A percentile compares a stretch with the other conserved stretches of the same genome.
Conservation (phyloP, 2,888 invertebrate species). For the Coleophora deauratella region DNA sequence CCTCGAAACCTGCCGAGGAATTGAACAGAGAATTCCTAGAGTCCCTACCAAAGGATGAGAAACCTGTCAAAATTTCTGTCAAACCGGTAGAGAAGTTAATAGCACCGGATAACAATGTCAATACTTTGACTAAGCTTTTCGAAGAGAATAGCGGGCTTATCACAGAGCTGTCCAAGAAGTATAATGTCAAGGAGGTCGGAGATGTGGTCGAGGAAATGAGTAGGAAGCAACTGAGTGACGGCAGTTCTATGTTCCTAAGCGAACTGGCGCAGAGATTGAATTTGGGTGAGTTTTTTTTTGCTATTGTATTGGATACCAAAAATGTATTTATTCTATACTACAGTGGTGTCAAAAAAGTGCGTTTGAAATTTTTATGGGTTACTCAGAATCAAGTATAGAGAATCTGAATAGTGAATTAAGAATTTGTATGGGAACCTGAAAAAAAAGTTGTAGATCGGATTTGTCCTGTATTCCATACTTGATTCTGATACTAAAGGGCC, state of each 20-base stretch:
- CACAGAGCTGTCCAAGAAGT: constrained; percentile 14
- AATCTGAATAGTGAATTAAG: too few relatives aligned
- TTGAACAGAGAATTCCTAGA: constrained; percentile 60
- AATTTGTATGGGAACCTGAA: too few relatives aligned
- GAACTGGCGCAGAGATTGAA: constrained; percentile 33
- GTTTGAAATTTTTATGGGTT: too few relatives aligned
- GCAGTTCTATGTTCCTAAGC: constrained; percentile 18
- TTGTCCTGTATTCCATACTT: too few relatives aligned
- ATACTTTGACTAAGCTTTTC: constrained; percentile 14
- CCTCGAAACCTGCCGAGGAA: constrained; percentile 50
- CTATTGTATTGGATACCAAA: too few relatives aligned
- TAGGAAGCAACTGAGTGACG: constrained; percentile 16
- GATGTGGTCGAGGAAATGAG: constrained; percentile 17
- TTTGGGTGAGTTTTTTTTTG: constrained; percentile 31
- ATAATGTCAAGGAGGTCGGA: constrained; percentile 11
- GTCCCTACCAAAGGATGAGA: constrained; percentile 45
- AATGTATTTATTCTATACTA: too few relatives aligned
- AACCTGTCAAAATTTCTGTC: constrained; percentile 39
- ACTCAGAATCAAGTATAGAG: too few relatives aligned
- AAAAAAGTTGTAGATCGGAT: too few relatives aligned
- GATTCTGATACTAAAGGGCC: too few relatives aligned
- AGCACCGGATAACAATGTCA: constrained; percentile 17
- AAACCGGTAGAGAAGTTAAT: constrained; percentile 50
- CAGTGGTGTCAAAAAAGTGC: too few relatives aligned
- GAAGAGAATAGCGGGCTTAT: constrained; percentile 16